Conservation (phyloP, 2,888 invertebrate genomes). For the Melikaiella ostensackeni region DNA sequence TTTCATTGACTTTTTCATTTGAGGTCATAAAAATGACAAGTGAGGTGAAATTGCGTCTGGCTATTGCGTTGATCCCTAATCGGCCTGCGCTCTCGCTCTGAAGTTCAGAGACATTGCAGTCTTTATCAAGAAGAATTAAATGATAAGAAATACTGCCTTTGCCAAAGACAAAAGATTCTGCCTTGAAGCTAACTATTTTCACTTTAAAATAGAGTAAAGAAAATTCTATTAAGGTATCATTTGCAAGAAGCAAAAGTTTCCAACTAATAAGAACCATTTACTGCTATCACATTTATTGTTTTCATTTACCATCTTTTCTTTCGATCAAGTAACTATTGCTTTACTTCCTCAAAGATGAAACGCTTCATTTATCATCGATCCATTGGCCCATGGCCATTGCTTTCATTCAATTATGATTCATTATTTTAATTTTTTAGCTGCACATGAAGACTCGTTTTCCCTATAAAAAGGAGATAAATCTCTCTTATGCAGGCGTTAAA, state of each 20-base stretch:
- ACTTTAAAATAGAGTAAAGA: neutral
- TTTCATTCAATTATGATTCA: neutral
- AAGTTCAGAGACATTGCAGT: slow-evolving; percentile 15
- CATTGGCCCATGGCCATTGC: too few species aligned
- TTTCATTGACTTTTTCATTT: neutral
- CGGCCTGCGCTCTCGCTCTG: neutral
- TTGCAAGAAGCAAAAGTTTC: neutral
- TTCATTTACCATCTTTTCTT: neutral
- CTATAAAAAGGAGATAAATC: slow-evolving; percentile 4
- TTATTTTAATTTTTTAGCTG: neutral
- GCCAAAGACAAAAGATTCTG: neutral
- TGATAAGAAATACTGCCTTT: neutral
- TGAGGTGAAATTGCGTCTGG: slow-evolving; percentile 3
- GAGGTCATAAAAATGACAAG: neutral
- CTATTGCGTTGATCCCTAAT: neutral
- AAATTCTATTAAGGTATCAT: neutral
- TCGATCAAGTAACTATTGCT: too few species aligned
- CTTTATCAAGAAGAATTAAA: slow-evolving; percentile 4
- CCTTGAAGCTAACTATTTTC: neutral
- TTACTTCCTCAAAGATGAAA: too few species aligned
- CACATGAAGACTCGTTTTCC: neutral
- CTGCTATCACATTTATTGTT: neutral
- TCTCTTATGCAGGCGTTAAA: slow-evolving; percentile 10
- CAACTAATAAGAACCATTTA: neutral
- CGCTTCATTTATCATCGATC: neutral